These are phyloP conservation scores for Anastrepha obliqua DNA, from an alignment of 1,140 invertebrate species.

Conservation along the genomic window DNA sequence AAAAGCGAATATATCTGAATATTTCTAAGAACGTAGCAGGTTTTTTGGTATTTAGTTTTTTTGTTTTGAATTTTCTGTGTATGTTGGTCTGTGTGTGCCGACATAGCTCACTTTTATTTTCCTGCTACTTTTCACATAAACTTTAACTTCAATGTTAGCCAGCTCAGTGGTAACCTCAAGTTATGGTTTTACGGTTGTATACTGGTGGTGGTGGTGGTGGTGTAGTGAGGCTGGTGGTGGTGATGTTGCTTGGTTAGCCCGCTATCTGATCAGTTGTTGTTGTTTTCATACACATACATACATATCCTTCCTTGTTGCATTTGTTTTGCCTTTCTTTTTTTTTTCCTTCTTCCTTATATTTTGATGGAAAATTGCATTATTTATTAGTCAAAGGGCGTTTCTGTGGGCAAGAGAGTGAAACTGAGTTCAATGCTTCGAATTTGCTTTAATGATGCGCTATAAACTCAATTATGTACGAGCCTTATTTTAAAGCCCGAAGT, in stretches of 20 bases:
- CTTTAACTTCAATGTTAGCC: neutral
- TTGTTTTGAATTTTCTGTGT: neutral
- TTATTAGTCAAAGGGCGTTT: neutral
- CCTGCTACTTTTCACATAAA: conserved; percentile 21
- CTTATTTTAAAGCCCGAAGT: neutral
- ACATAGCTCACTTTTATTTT: neutral
- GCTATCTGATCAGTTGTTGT: neutral
- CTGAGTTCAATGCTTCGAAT: neutral
- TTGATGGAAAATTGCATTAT: conserved; percentile 50
- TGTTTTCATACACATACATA: neutral
- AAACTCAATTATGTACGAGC: conserved; percentile 27
- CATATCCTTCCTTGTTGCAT: neutral
- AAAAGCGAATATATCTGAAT: neutral
- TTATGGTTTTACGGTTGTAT: no score
- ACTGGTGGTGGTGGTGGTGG: neutral
- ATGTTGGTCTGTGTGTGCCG: neutral
- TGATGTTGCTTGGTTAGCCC: no score
- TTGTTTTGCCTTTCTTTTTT: neutral
- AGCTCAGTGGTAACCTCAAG: neutral
- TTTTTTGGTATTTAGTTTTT: neutral
- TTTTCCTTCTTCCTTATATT: neutral
- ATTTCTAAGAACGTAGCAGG: neutral
- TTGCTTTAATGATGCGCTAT: conserved; percentile 40
- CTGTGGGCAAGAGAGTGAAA: neutral
- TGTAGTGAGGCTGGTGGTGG: no score